Percentiles rank a stretch among this genome's conserved stretches.
Evolutionary conservation across 2,113 vertebrate genomes (phyloP).

Genomic region (Chunga burmeisteri): DNA sequence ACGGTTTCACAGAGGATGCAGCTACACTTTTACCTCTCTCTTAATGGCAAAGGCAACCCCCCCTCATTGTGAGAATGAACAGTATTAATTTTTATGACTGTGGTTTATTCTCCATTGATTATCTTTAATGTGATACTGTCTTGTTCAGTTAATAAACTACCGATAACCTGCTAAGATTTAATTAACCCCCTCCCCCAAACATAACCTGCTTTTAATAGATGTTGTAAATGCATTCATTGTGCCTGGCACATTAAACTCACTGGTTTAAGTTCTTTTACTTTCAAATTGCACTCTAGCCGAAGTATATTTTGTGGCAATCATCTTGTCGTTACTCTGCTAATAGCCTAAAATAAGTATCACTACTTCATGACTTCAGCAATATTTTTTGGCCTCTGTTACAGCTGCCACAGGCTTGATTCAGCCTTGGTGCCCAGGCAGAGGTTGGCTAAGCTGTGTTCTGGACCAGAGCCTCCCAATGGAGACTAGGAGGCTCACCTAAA

Average conservation of each 20-base stretch:
- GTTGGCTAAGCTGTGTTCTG: background rate
- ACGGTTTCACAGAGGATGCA: background rate
- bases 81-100: slow-evolving; percentile 40
- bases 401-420: background rate
- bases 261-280: slow-evolving; percentile 19
- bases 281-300: background rate
- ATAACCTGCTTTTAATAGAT: slow-evolving; percentile 39
- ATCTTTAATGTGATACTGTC: slow-evolving; percentile 49
- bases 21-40: background rate
- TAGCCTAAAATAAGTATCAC: background rate
- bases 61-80: background rate
- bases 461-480: background rate
- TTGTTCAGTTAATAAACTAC: slow-evolving; percentile 49
- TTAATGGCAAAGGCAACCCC: background rate
- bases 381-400: background rate
- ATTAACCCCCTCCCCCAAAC: slow-evolving; percentile 15
- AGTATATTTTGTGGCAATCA: slow-evolving; percentile 16
- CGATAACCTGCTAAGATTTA: background rate
- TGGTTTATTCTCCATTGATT: slow-evolving; percentile 49
- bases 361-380: background rate
- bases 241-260: background rate
- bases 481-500: background rate
- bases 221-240: slow-evolving; percentile 31
- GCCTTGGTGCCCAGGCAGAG: background rate
- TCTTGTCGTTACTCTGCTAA: slow-evolving; percentile 11